phyloP scores from a whole-genome alignment of 2,797 vertebrate genomes.

The Lepus oiostolus region DNA sequence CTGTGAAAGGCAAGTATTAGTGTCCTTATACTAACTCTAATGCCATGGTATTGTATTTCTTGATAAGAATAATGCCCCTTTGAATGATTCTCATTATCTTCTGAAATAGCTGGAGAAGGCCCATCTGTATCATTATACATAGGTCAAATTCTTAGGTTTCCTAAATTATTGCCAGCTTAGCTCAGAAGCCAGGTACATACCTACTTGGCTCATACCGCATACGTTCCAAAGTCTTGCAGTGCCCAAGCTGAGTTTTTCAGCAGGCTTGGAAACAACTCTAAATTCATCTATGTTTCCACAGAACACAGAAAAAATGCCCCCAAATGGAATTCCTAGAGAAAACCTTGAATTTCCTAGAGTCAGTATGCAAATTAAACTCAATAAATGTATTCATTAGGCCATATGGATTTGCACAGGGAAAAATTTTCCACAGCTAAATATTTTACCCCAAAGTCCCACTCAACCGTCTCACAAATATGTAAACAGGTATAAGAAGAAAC shows the following conservation, averaged over 20 bases:
- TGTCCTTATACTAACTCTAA: neutral
- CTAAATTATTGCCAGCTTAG: neutral
- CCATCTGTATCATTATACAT: neutral
- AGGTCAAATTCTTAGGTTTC: neutral
- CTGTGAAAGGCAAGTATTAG: neutral
- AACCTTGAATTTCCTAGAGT: slow-evolving; percentile 10
- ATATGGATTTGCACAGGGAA: slow-evolving; percentile 53
- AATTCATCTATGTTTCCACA: neutral
- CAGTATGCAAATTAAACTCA: slow-evolving; percentile 66
- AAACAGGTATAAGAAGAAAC: slow-evolving; percentile 70
- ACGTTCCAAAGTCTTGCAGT: neutral
- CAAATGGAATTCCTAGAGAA: slow-evolving; percentile 56
- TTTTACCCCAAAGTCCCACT: neutral
- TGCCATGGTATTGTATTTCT: neutral
- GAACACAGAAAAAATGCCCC: neutral
- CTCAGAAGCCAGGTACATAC: neutral
- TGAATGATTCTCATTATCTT: neutral
- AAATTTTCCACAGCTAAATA: slow-evolving; percentile 60
- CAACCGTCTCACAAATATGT: slow-evolving; percentile 68
- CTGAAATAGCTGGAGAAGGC: neutral
- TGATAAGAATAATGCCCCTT: neutral
- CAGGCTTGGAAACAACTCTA: neutral
- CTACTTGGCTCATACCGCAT: neutral
- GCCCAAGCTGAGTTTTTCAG: neutral
- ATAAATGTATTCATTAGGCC: slow-evolving; percentile 34